Conservation (phyloP, 64 coral and sea anemone genomes). For the Montipora foliosa region DNA sequence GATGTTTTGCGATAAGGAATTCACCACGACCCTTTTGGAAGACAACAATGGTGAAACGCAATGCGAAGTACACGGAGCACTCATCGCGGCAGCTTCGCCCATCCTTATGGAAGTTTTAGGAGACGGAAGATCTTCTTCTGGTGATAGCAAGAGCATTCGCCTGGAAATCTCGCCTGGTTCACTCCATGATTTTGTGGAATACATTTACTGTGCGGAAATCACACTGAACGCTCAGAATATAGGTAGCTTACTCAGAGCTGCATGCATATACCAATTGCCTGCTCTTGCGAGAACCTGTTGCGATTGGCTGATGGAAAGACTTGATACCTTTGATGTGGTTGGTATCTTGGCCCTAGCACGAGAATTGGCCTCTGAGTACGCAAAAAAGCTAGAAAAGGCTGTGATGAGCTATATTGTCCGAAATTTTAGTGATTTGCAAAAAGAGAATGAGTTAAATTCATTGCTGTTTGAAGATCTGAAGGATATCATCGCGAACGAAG, state of each 20-base stretch:
- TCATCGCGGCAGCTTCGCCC: constrained; percentile 31
- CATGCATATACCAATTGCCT: constrained; percentile 15
- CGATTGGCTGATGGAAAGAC: constrained; percentile 23
- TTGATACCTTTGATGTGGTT: constrained; percentile 4
- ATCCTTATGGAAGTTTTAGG: not conserved
- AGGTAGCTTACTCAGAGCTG: not conserved
- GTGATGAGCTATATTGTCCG: not conserved
- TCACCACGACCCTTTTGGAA: constrained; percentile 16
- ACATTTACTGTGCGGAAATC: constrained; percentile 47
- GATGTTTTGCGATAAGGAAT: not conserved
- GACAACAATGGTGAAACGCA: not conserved
- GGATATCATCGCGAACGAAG: constrained; percentile 25
- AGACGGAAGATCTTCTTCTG: not conserved
- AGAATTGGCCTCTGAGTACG: constrained; percentile 2
- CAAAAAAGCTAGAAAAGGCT: not conserved
- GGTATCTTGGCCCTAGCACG: not conserved
- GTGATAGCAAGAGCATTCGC: not conserved
- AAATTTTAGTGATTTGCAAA: constrained; percentile 6
- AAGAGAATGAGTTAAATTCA: not conserved
- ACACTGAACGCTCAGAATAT: not conserved
- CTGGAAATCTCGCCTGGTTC: not conserved
- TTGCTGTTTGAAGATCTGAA: constrained; percentile 18
- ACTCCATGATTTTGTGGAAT: constrained; percentile 5
- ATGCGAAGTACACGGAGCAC: constrained; percentile 2
- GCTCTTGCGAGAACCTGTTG: constrained; percentile 16